phyloP scores from a whole-genome alignment of 2,113 vertebrate species.

The Spea multiplicata region DNA sequence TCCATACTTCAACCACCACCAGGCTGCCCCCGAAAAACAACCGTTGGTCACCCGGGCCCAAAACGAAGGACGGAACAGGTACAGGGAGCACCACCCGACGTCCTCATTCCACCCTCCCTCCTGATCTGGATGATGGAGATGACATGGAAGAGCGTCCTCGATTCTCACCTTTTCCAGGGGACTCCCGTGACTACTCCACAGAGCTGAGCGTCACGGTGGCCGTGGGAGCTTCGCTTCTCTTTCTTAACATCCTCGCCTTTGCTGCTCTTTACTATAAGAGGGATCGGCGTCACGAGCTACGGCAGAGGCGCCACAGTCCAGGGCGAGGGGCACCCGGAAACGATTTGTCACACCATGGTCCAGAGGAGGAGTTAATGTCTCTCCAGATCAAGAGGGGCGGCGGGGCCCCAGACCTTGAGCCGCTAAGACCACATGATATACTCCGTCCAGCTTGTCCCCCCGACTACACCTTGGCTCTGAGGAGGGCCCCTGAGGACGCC shows the following conservation, averaged over 20 bases:
- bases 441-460: conserved; percentile 84
- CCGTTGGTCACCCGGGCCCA: conserved; percentile 56
- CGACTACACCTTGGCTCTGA: conserved; percentile 86
- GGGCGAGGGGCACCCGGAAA: conserved; percentile 77
- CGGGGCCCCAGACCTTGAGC: conserved; percentile 77
- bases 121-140: conserved; percentile 69
- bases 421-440: conserved; percentile 80
- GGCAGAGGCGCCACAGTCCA: conserved; percentile 76
- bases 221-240: conserved; percentile 85
- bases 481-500: conserved; percentile 85
- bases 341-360: conserved; percentile 80
- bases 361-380: conserved; percentile 89
- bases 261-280: conserved; percentile 92
- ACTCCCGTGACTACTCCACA: conserved; percentile 86
- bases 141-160: conserved; percentile 69
- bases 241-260: conserved; percentile 91
- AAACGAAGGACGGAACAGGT: conserved; percentile 19
- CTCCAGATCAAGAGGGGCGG: conserved; percentile 85
- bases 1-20: conserved; percentile 73
- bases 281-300: conserved; percentile 84
- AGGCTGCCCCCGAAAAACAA: conserved; percentile 71
- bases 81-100: conserved; percentile 64
- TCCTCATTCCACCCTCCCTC: conserved; percentile 67
- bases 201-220: conserved; percentile 89
- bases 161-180: conserved; percentile 75